Conservation (phyloP, 2,113 vertebrate species). For the Grus americana region DNA sequence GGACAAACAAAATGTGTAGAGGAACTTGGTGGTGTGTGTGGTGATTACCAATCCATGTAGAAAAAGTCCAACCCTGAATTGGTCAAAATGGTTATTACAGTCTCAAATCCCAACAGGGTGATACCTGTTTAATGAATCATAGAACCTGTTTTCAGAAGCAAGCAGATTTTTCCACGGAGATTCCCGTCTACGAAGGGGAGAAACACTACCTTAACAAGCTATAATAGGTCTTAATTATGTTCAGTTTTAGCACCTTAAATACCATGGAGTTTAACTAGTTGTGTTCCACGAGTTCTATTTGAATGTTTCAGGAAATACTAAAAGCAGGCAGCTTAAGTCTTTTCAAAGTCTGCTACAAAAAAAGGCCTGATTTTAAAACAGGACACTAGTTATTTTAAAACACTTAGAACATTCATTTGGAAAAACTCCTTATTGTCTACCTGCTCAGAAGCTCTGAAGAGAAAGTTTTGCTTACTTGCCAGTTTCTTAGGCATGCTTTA, state of each 20-base stretch:
- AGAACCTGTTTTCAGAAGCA: constrained; percentile 87
- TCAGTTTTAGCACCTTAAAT: constrained; percentile 24
- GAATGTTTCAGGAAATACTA: background rate
- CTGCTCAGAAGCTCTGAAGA: background rate
- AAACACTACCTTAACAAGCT: constrained; percentile 80
- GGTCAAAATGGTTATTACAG: constrained; percentile 62
- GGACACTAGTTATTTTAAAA: background rate
- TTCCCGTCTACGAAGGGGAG: constrained; percentile 90
- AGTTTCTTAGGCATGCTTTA: background rate
- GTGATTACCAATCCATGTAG: constrained; percentile 76
- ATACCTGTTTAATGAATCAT: constrained; percentile 90
- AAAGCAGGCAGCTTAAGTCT: background rate
- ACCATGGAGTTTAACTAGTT: background rate
- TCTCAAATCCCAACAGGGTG: constrained; percentile 77
- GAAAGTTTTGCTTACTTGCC: background rate
- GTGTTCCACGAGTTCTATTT: background rate
- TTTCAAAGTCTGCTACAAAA: background rate
- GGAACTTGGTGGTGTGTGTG: background rate
- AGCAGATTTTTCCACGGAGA: constrained; percentile 91
- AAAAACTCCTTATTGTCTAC: background rate
- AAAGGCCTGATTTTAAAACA: background rate
- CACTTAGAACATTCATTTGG: background rate
- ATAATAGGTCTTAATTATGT: constrained; percentile 28
- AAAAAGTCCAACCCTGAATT: constrained; percentile 70
- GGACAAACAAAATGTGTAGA: background rate